Evolutionary conservation across 2,797 vertebrate genomes (phyloP).

Genomic region (Martes flavigula): DNA sequence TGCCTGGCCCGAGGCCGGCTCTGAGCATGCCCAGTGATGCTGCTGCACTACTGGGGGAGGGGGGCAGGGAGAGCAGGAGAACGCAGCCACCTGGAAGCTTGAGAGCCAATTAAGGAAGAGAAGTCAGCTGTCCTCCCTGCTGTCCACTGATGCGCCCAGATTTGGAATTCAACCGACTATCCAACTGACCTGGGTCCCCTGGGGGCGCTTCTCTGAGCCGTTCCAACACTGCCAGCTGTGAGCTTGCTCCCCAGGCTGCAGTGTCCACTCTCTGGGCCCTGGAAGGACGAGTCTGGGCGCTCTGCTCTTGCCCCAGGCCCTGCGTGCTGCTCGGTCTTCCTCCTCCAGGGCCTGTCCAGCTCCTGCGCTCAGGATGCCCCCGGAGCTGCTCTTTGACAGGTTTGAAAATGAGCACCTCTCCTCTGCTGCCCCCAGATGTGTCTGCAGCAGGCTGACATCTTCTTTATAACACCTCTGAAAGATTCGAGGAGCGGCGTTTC

Average conservation of each 20-base stretch:
- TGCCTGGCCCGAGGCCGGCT: fast-evolving
- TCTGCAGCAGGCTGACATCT: constrained; percentile 57
- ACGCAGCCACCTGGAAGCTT: neutral
- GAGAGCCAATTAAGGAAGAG: neutral
- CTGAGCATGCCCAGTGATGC: neutral
- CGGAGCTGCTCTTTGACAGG: neutral
- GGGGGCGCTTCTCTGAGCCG: neutral
- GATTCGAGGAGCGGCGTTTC: constrained; percentile 13
- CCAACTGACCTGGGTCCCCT: neutral
- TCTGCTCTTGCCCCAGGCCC: neutral
- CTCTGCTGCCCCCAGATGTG: neutral
- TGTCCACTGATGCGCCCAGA: neutral
- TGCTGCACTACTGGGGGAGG: fast-evolving
- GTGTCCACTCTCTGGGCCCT: neutral
- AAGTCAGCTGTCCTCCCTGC: neutral
- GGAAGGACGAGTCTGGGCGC: neutral
- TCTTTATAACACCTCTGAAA: constrained; percentile 54
- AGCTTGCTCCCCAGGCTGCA: neutral
- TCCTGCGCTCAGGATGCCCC: neutral
- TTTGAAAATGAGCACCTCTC: constrained; percentile 15
- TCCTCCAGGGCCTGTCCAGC: neutral
- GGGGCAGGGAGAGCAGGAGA: neutral
- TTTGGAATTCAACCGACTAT: neutral
- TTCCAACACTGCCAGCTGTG: neutral
- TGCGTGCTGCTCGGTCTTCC: neutral